Conservation (phyloP, 2,888 invertebrate genomes). For the Baccha elongata region DNA sequence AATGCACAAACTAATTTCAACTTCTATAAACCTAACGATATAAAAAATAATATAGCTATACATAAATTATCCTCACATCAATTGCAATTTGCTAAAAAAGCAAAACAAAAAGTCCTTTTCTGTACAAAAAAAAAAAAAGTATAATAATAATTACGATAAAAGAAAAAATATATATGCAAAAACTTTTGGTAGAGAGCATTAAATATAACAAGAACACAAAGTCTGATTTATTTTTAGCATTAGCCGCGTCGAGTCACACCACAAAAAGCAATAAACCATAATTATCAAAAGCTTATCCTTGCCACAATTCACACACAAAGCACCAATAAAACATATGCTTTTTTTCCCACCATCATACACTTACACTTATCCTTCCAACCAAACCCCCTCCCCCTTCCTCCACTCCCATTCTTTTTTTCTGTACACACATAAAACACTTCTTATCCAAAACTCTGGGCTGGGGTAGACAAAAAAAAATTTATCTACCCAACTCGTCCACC, state of each 20-base stretch:
- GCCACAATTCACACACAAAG: conserved; percentile 71
- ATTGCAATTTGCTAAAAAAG: conserved; percentile 20
- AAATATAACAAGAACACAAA: conserved; percentile 43
- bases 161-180: conserved; percentile 6
- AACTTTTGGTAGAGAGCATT: conserved; percentile 23
- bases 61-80: neutral
- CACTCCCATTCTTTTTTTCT: neutral
- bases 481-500: conserved; percentile 13
- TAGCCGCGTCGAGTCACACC: conserved; percentile 65
- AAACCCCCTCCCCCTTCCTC: neutral
- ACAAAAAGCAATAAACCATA: conserved; percentile 72
- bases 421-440: conserved; percentile 26
- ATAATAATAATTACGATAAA: conserved; percentile 12
- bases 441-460: conserved; percentile 40
- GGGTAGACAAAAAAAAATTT: conserved; percentile 37
- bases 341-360: conserved; percentile 49
- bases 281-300: conserved; percentile 72
- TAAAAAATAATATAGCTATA: neutral
- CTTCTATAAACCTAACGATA: neutral
- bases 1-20: conserved; percentile 25
- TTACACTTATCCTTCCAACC: neutral
- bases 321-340: conserved; percentile 71
- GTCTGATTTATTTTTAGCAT: conserved; percentile 67
- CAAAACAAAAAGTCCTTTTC: conserved; percentile 60
- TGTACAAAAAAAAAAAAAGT: conserved; percentile 60